Evolutionary conservation across 1,140 invertebrate species (phyloP), one percentile per base, ranked within the genome.

Genomic region (Aphelinus atriplicis): DNA sequence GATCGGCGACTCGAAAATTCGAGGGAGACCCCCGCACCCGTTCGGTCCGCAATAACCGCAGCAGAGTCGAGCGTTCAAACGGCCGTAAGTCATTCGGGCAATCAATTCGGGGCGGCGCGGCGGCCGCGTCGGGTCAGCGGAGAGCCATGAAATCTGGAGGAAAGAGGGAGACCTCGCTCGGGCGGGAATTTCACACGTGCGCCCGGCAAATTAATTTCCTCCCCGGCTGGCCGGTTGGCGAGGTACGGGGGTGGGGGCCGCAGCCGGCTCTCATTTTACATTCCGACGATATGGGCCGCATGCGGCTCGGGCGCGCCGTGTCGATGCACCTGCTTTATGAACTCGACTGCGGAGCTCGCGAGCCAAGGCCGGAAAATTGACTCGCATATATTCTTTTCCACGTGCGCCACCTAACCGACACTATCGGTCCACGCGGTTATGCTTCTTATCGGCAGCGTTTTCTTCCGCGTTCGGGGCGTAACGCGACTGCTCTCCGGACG

Each of bases 181-280:
- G 26, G 26, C 26, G 43, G 68, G 75, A 75, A 78, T 76, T 79
- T 82, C 42, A 57, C 76, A 73, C 71, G 73, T 62, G 69, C 63
- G 70, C 77, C 56, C 64, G 75, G 73, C 77, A 83, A 84, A 84
- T 84, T 83, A 83, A 83, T 84, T 84, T 82, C 77, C 81, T 65
- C 60, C 73, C 75, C 66, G 45, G 3, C 45, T 1, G 26, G 26
- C 26, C 26, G 26, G 26, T 26, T 26, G 45, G 43, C 26, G 4
- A 2, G 26, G 26, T 26, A 26, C 26, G 26, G 26, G 26, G 26
- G 26, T 26, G 26, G 26, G 26, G 46, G 3, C 47, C 65, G 71
- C 55, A 62, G 45, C 47, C 71, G 69, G 61, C 26, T 26, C 77
- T 80, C 81, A 83, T 84, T 83, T 81, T 79, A 82, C 81, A 83